Base-by-base conservation (phyloP, 2,888 invertebrate genomes). In the Drosophila maculinotata region DNA sequence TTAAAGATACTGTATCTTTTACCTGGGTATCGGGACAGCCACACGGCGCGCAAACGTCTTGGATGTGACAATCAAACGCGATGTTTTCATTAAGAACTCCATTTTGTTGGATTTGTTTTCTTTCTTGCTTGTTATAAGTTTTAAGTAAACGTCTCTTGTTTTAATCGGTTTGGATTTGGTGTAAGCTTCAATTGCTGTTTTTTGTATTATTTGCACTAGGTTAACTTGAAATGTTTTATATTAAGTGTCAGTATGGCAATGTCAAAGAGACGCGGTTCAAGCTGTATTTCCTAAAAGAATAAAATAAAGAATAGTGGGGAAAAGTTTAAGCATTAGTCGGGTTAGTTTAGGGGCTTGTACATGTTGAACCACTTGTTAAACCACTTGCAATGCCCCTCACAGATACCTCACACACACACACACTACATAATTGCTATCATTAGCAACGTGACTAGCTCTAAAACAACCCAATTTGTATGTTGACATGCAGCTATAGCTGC, bases 1-100 rank as follows among this genome's bases (percentile, higher is more conserved):
- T 58, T 65, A 49, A 56, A 69, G 69, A 69, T 74, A 73, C 51
- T 59, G 65, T 64, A 69, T 68, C 44, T 51, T 45, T 91, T 92
- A 91, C 91, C 91, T 91, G 90, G 91, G 91, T 82, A 91, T 90
- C 64, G 92, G 91, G 62, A 91, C 89, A 71, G 89, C 88, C 79
- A 91, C 90, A 69, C 91, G 91, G 47, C 91, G 87, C 54, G 90
- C 89, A 76, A 91, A 90, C 72, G 90, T 90, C 87, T 91, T 90
- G 65, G 90, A 81, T 63, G 87, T 89, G 64, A 90, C 88, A 80
- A 91, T 90, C 70, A 91, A 80, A 64, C 91, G 90, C 69, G 90
- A 91, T 69, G 91, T 88, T 85, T 90, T 91, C 59, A 91, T 88
- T 75, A 92, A 76, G 72, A 90, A 91, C 79, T 91, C 91, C 91